phyloP scores from a whole-genome alignment of 1,140 invertebrate species.

The Lepidurus apus region DNA sequence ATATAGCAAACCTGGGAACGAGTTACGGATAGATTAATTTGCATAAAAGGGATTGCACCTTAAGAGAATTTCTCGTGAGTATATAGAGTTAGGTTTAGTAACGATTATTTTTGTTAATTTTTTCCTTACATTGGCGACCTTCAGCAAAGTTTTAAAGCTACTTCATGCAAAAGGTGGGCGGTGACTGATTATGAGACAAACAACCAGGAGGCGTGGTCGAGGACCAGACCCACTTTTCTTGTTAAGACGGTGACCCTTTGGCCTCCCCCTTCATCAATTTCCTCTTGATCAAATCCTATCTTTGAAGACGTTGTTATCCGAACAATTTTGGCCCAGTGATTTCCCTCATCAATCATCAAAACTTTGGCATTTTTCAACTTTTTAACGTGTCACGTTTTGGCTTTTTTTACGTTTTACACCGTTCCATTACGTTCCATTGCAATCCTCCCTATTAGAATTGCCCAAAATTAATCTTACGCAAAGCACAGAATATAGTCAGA shows the following conservation, averaged over 20 bases:
- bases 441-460: no score
- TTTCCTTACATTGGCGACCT: background rate
- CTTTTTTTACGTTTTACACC: no score
- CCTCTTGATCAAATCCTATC: background rate
- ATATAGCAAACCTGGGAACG: no score
- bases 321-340: background rate
- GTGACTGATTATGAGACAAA: conserved; percentile 14
- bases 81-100: no score
- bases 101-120: no score
- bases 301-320: background rate
- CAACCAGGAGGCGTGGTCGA: background rate
- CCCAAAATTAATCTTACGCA: no score
- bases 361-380: background rate
- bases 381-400: no score
- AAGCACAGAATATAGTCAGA: background rate
- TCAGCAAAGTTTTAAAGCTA: background rate
- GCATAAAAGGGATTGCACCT: no score
- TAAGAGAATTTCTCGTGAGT: no score
- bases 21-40: no score
- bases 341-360: background rate
- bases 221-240: background rate
- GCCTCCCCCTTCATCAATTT: conserved; percentile 7
- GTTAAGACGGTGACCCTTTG: background rate
- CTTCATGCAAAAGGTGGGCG: background rate
- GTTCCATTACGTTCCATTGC: no score